Conservation (phyloP, 2,113 vertebrate genomes). For the Oenanthe oenanthe region DNA sequence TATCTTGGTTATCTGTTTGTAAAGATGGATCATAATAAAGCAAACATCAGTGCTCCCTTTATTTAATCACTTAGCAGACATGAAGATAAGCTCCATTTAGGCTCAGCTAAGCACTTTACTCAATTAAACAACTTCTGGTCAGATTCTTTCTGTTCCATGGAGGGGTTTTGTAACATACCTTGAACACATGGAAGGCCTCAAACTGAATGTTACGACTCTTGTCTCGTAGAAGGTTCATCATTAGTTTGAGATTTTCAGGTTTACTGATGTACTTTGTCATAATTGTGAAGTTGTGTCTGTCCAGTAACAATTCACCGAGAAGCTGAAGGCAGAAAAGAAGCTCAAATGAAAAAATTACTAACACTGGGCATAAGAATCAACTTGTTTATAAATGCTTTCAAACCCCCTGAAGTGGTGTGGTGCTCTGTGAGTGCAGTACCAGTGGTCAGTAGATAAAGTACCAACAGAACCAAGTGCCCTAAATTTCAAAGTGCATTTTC, state of each 20-base stretch:
- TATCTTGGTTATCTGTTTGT: background rate
- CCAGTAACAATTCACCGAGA: conserved; percentile 84
- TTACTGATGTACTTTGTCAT: conserved; percentile 90
- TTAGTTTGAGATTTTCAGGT: conserved; percentile 87
- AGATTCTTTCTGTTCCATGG: background rate
- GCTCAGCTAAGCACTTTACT: background rate
- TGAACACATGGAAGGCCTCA: conserved; percentile 89
- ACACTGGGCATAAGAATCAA: background rate
- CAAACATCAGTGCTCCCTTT: background rate
- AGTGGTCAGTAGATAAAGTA: background rate
- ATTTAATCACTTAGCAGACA: background rate
- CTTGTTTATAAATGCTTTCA: background rate
- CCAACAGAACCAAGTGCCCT: background rate
- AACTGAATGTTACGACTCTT: conserved; percentile 90
- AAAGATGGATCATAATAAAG: background rate
- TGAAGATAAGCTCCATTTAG: background rate
- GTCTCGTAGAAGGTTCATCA: conserved; percentile 89
- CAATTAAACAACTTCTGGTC: background rate
- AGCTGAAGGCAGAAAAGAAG: conserved; percentile 69
- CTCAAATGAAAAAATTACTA: background rate
- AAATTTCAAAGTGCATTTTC: background rate
- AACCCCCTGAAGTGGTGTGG: background rate
- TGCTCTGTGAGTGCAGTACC: background rate
- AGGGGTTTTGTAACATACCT: conserved; percentile 61
- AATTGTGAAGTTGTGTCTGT: conserved; percentile 88